Conservation (phyloP, 2,797 vertebrate species). For the Ceryle rudis region DNA sequence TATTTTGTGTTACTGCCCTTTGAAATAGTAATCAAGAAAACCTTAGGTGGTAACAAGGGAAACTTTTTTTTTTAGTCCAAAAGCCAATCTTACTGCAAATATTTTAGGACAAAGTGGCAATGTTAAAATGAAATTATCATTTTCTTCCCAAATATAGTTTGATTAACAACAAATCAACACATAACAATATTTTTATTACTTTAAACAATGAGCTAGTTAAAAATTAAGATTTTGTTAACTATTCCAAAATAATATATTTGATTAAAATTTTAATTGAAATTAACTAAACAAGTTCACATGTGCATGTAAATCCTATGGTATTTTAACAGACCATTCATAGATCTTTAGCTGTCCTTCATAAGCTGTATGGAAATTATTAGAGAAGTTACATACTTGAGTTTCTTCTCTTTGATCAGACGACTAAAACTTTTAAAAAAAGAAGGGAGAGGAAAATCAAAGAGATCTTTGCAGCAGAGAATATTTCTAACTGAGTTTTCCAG, state of each 20-base stretch:
- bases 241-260: not conserved
- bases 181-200: slow-evolving; percentile 7
- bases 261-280: not conserved
- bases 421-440: not conserved
- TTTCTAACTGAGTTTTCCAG: not conserved
- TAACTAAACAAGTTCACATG: not conserved
- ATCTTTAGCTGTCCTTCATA: not conserved
- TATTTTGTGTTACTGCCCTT: not conserved
- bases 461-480: not conserved
- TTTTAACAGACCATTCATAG: not conserved
- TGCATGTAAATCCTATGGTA: not conserved
- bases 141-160: not conserved
- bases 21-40: not conserved
- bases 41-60: not conserved
- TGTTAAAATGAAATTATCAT: not conserved
- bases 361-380: not conserved
- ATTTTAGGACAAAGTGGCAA: not conserved
- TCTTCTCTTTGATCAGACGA: not conserved
- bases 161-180: slow-evolving; percentile 23
- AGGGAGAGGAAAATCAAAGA: not conserved
- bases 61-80: not conserved
- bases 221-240: not conserved
- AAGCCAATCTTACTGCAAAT: not conserved
- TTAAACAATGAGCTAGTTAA: not conserved
- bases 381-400: not conserved